Percentiles rank a stretch among this genome's conserved stretches.
Conservation (phyloP, 2,888 invertebrate genomes). For the Drosophila parthenogenetica region DNA sequence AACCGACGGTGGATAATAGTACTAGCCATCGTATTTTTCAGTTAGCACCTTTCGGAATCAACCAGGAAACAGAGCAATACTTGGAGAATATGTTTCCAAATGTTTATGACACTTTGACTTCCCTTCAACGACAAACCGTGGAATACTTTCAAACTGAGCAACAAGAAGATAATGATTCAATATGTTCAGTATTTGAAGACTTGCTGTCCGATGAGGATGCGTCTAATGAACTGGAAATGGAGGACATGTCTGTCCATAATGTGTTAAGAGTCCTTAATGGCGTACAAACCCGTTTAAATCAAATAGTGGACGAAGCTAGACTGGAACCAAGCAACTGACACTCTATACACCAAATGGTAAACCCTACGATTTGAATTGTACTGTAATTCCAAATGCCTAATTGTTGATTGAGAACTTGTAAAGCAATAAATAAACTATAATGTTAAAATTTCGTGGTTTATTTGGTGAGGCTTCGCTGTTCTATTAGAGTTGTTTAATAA, state of each 20-base stretch:
- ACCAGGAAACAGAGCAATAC: neutral
- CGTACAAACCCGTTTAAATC: no score
- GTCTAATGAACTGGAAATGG: neutral
- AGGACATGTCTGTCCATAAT: neutral
- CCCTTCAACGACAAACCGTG: neutral
- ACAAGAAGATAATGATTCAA: neutral
- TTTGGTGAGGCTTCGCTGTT: conserved; percentile 5
- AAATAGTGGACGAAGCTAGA: no score
- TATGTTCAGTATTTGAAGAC: neutral
- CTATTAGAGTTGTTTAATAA: conserved; percentile 4
- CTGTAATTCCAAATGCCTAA: neutral
- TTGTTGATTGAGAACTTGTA: neutral
- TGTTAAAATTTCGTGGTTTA: neutral
- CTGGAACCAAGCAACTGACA: neutral
- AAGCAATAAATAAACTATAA: neutral
- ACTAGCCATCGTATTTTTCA: neutral
- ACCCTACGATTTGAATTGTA: neutral
- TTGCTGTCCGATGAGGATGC: neutral
- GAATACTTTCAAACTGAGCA: neutral
- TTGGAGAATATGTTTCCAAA: neutral
- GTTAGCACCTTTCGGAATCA: neutral
- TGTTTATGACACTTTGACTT: neutral
- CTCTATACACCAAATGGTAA: conserved; percentile 2
- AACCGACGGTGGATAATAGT: neutral
- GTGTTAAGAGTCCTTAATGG: neutral